Percentiles rank a stretch among this genome's conserved stretches.
Evolutionary conservation across 2,113 vertebrate species (phyloP).

Genomic region (Erythrocebus patas): DNA sequence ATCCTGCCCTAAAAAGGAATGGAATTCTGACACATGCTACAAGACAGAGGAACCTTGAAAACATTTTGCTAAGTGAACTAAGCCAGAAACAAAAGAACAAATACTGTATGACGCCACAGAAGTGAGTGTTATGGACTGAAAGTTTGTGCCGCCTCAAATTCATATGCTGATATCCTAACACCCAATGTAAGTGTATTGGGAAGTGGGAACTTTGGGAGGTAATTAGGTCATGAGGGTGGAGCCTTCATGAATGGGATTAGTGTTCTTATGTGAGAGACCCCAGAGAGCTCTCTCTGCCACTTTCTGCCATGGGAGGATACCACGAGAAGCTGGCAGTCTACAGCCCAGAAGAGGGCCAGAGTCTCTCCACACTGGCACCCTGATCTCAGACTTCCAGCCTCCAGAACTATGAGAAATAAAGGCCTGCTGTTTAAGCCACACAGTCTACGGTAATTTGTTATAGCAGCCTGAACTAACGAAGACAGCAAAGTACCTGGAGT

Average conservation of each 20-base stretch:
- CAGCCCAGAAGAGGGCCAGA: neutral
- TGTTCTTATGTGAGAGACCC: neutral
- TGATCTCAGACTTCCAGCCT: neutral
- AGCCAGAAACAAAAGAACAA: neutral
- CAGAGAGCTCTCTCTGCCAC: neutral
- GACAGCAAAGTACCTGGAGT: neutral
- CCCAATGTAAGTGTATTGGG: neutral
- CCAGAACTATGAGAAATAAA: neutral
- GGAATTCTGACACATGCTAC: neutral
- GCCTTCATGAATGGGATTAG: neutral
- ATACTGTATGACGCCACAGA: neutral
- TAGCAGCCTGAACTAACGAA: neutral
- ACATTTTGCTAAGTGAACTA: neutral
- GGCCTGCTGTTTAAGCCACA: neutral
- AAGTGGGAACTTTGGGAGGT: neutral
- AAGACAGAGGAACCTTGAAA: neutral
- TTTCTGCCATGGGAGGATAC: neutral
- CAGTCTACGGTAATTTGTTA: neutral
- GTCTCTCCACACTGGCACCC: too few species aligned
- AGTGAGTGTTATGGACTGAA: neutral
- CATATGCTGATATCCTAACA: too few species aligned
- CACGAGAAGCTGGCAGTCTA: neutral
- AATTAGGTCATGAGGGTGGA: neutral
- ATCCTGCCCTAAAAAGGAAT: neutral
- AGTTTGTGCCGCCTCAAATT: neutral